A percentile compares a stretch with the other conserved stretches of the same genome.
These are phyloP conservation scores for Ochotona curzoniae DNA, from an alignment of 2,113 vertebrate genomes.

Conservation along the genomic window DNA sequence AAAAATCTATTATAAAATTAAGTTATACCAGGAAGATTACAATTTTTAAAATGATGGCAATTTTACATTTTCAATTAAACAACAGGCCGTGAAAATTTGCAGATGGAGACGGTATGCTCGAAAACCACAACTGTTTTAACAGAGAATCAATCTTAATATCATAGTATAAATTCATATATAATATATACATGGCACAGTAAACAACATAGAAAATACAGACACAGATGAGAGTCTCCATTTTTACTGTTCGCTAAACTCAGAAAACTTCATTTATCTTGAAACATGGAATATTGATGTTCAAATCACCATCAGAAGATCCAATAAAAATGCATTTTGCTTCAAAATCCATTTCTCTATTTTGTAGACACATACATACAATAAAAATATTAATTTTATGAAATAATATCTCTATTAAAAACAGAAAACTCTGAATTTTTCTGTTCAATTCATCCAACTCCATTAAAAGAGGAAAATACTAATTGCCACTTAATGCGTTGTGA, in stretches of 20 bases:
- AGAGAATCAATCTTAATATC: slow-evolving; percentile 13
- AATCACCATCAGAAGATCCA: not conserved
- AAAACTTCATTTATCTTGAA: not conserved
- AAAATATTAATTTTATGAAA: slow-evolving; percentile 9
- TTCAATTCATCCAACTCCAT: not conserved
- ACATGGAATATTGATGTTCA: not conserved
- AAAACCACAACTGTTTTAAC: slow-evolving; percentile 19
- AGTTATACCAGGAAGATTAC: not conserved
- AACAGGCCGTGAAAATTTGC: not conserved
- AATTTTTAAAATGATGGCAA: slow-evolving; percentile 17
- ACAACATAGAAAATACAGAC: not conserved
- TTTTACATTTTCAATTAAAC: not conserved
- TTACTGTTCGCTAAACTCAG: not conserved
- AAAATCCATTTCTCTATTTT: not conserved
- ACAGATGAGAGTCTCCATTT: not conserved
- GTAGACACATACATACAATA: not conserved
- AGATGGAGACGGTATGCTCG: not conserved
- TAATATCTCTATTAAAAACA: not conserved
- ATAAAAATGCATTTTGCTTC: not conserved
- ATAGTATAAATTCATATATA: not conserved
- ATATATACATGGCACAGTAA: not conserved
- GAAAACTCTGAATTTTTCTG: slow-evolving; percentile 1
- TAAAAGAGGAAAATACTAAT: not conserved
- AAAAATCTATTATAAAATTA: not conserved
- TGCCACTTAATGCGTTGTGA: not conserved